These are phyloP conservation scores for Muntiacus reevesi DNA, from an alignment of 2,113 vertebrate genomes.

Conservation along the genomic window DNA sequence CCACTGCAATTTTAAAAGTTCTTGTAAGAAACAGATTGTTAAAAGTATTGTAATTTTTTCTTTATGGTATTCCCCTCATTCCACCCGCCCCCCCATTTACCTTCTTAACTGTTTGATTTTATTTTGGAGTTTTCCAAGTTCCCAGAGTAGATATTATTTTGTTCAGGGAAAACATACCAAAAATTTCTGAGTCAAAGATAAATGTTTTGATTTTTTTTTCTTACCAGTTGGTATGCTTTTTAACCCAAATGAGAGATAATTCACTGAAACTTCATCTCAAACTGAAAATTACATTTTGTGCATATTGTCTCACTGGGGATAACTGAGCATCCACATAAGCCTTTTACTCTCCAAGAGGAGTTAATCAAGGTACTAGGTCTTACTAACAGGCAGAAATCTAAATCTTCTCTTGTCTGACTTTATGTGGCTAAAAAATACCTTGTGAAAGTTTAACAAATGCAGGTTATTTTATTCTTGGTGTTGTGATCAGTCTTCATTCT, in stretches of 20 bases:
- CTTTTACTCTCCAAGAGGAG: neutral
- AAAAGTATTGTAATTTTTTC: neutral
- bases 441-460: neutral
- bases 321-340: neutral
- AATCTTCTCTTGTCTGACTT: neutral
- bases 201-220: neutral
- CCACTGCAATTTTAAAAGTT: neutral
- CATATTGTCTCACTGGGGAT: neutral
- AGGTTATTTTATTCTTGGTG: neutral
- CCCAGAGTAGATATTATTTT: neutral
- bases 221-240: neutral
- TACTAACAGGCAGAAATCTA: neutral
- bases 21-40: neutral
- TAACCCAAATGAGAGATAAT: neutral
- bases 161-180: neutral
- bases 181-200: neutral
- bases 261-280: neutral
- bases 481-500: neutral
- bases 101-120: constrained; percentile 4
- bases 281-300: neutral
- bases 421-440: neutral
- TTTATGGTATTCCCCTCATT: neutral
- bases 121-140: neutral
- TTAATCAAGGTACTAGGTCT: neutral
- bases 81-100: neutral